Base-by-base conservation (phyloP, 1,140 invertebrate genomes). In the Zaprionus nigranus region DNA sequence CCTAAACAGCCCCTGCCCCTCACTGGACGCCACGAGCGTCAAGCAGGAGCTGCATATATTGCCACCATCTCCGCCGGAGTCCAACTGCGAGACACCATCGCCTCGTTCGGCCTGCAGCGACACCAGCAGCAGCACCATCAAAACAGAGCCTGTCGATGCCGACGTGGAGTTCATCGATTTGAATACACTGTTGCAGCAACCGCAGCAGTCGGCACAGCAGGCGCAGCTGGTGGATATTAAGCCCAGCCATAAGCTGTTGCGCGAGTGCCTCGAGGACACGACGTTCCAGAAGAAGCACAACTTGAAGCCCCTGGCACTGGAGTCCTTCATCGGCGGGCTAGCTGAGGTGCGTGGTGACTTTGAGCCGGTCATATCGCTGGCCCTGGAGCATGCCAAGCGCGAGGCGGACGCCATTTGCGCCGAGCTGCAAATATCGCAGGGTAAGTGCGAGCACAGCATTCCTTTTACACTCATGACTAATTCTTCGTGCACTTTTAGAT, bases 351-450 rank as follows among this genome's bases (percentile, higher is more conserved):
- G 94, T 9, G 95, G 94, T 66, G 93, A 96, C 81, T 96, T 98
- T 73, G 97, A 97, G 90, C 96, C 97, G 7, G 96, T 98, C 15
- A 94, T 98, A 22, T 97, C 95, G 63, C 93, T 98, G 88, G 97
- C 97, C 6, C 96, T 98, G 78, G 97, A 98, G 81, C 96, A 98
- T 87, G 95, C 97, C 65, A 96, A 96, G 71, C 96, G 96, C 80
- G 97, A 98, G 91, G 96, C 98, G 36, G 95, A 97, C 79, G 96
- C 96, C 82, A 97, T 97, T 2, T 98, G 97, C 91, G 95, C 95
- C 4, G 95, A 96, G 63, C 94, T 98, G 75, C 96, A 96, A 85
- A 98, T 98, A 92, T 96, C 97, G 91, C 95, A 96, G 93, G 97
- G 97, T 98, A 93, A 96, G 95, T 91, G 12, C 6, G 24, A n/a